phyloP scores from a whole-genome alignment of 2,113 vertebrate genomes.

The Eudyptes chrysolophus region DNA sequence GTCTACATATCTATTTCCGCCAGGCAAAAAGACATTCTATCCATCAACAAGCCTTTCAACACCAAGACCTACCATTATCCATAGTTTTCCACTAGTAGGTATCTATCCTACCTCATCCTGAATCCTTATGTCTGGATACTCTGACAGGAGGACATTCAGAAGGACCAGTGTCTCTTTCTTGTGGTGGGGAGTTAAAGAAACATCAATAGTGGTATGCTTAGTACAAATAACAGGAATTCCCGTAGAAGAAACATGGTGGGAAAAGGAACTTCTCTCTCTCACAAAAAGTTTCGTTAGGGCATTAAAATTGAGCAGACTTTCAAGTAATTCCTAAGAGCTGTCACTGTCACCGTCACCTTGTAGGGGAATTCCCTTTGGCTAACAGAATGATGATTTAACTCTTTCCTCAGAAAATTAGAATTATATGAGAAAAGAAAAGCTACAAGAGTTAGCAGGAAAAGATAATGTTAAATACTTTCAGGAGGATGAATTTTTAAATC shows the following conservation, averaged over 20 bases:
- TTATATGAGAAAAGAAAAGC: background rate
- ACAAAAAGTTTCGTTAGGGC: background rate
- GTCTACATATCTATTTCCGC: background rate
- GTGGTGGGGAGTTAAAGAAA: background rate
- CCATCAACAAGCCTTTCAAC: background rate
- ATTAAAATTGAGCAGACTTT: background rate
- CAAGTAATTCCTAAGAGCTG: background rate
- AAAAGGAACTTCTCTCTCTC: background rate
- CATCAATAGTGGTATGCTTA: background rate
- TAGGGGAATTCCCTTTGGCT: background rate
- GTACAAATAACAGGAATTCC: background rate
- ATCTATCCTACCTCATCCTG: background rate
- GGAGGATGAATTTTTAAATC: background rate
- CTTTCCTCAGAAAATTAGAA: background rate
- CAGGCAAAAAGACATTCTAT: background rate
- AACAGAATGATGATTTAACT: background rate
- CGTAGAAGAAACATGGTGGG: background rate
- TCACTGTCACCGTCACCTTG: background rate
- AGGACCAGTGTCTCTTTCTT: background rate
- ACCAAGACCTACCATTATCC: background rate
- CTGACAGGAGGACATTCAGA: background rate
- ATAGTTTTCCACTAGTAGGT: background rate
- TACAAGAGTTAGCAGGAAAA: background rate
- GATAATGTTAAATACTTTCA: background rate
- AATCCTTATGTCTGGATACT: background rate